Conservation (phyloP, 2,888 invertebrate species). For the Autographa gamma region DNA sequence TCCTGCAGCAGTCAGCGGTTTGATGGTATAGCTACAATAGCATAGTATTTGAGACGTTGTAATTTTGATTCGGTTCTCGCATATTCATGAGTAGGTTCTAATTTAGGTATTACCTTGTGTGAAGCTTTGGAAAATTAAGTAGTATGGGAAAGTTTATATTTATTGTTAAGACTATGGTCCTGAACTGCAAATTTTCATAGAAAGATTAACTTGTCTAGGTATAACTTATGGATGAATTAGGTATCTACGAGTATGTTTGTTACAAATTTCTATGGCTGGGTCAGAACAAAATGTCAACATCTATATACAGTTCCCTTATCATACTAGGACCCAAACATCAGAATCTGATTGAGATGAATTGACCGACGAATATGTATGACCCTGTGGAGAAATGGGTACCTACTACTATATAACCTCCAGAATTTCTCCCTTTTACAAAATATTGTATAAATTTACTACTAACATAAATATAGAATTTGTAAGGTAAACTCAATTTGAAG, state of each 20-base stretch:
- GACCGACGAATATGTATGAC: background rate
- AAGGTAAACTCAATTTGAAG: conserved; percentile 69
- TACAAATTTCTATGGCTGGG: no score
- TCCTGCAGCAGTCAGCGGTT: conserved; percentile 48
- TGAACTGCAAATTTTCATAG: no score
- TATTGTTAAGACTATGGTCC: no score
- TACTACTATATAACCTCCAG: conserved; percentile 9
- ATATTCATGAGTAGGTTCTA: background rate
- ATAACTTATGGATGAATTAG: no score
- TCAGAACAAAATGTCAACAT: background rate
- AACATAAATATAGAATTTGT: conserved; percentile 48
- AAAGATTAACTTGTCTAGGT: no score
- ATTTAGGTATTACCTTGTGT: background rate
- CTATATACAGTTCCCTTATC: background rate
- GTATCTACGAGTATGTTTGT: no score
- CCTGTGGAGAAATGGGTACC: conserved; percentile 19
- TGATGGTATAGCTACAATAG: conserved; percentile 11
- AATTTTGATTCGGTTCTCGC: background rate
- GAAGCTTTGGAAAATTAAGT: no score
- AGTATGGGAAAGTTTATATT: no score
- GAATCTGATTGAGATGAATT: background rate
- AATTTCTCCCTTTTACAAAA: conserved; percentile 13
- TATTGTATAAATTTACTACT: conserved; percentile 43
- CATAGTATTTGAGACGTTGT: background rate
- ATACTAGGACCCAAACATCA: background rate